Base-by-base conservation (phyloP, 2,888 invertebrate genomes). In the Ischnura elegans region DNA sequence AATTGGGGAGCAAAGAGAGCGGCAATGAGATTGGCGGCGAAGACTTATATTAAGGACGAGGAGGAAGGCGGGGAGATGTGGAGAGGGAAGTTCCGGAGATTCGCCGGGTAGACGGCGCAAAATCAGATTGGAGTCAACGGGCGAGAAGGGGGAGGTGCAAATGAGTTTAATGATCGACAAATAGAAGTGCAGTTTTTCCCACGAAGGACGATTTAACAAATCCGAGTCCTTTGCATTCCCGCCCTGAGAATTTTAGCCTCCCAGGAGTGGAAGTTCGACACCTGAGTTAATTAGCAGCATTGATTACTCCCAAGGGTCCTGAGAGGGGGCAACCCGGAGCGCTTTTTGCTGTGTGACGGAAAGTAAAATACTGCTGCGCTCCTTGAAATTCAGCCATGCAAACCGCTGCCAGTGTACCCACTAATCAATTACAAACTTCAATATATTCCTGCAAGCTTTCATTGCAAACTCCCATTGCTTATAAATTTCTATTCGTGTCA, bases 1-100 rank as follows among this genome's bases (percentile, higher is more conserved):
- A 87, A 90, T 90, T 90, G 90, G 90, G 90, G 47, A 90, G 90
- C 61, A 61, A 90, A 61, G 90, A 90, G 90, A 90, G 61, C 25
- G 90, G 90, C 42, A 55, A 87, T 87, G 87, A 87, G 87, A 87
- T 87, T 87, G 87, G 87, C 55, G 86, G 21, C 25, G 43, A 8
- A 36, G 76, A 76, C 76, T 76, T 76, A 76, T 76, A 76, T 76
- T 36, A 76, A 76, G 76, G 76, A 76, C 36, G 45, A 46, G 19
- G 45, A 45, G 46, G 86, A 86, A 25, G 46, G 6, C n/a, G 43
- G 86, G 25, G 42, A 3, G 42, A 13, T 13, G 43, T 13, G 85
- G 85, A 43, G 16, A 1, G 29, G 42, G 85, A 76, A 0, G 43
- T 16, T 51, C 45, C 19, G 51, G 16, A 51, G 76, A 76, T 13